Percentiles rank a stretch among this genome's conserved stretches.
Conservation (phyloP, 1,140 invertebrate genomes). For the Caenorhabditis briggsae region DNA sequence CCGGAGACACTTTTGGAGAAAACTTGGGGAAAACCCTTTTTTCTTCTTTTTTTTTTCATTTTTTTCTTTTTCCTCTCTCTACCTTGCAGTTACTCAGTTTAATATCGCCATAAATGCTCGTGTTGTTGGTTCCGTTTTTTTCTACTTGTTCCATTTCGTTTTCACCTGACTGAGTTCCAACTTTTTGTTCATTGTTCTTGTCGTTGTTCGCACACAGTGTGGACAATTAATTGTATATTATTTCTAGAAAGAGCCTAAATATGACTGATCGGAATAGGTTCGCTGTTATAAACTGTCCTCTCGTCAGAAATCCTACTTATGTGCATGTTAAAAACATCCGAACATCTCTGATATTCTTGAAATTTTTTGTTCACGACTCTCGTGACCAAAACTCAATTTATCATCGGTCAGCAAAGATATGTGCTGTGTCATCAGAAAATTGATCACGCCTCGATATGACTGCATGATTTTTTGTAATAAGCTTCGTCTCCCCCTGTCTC, state of each 20-base stretch:
- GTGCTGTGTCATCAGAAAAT: conserved; percentile 37
- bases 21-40: conserved; percentile 15
- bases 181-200: conserved; percentile 10
- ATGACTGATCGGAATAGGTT: too few species aligned
- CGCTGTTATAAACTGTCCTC: neutral
- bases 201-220: neutral
- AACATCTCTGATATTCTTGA: neutral
- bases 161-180: conserved; percentile 50
- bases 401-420: conserved; percentile 3
- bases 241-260: neutral
- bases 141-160: conserved; percentile 1
- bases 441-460: conserved; percentile 41
- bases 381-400: conserved; percentile 48
- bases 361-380: conserved; percentile 30
- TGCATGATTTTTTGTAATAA: conserved; percentile 43
- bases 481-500: neutral
- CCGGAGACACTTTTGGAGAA: conserved; percentile 16
- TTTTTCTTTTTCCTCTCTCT: conserved; percentile 11
- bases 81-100: conserved; percentile 6
- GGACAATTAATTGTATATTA: neutral
- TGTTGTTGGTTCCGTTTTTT: conserved; percentile 14
- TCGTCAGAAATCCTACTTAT: conserved; percentile 13
- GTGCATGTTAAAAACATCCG: conserved; percentile 29
- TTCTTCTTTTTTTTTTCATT: conserved; percentile 38
- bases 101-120: conserved; percentile 28